Percentiles rank a stretch among this genome's conserved stretches.
These are phyloP conservation scores for Periophthalmus modestus DNA, from an alignment of 2,113 vertebrate genomes.

Conservation along the genomic window DNA sequence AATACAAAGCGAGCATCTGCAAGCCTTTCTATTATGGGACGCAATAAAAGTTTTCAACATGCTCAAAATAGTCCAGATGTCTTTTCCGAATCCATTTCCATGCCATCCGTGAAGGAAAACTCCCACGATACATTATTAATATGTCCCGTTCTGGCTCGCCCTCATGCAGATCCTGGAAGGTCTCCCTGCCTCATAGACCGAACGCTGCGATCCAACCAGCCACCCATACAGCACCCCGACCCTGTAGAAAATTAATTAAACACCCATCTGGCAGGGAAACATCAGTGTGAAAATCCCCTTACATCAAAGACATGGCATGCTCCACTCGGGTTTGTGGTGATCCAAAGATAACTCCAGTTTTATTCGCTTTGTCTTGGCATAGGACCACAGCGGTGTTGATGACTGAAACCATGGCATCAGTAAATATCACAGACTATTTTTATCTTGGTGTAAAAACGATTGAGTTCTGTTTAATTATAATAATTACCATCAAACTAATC, in stretches of 20 bases:
- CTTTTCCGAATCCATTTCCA: constrained; percentile 31
- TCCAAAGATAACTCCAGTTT: constrained; percentile 53
- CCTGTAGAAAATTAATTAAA: constrained; percentile 70
- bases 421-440: constrained; percentile 46
- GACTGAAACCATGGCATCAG: constrained; percentile 21
- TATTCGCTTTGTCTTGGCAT: constrained; percentile 32
- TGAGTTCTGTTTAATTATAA: constrained; percentile 49
- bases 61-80: constrained; percentile 16
- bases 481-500: constrained; percentile 46
- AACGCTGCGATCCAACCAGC: constrained; percentile 59
- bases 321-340: constrained; percentile 58
- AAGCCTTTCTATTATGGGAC: neutral
- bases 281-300: constrained; percentile 64
- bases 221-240: constrained; percentile 45
- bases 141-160: constrained; percentile 37
- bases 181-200: constrained; percentile 52
- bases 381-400: constrained; percentile 26
- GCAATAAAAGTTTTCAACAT: neutral
- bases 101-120: constrained; percentile 35
- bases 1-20: neutral
- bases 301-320: constrained; percentile 56
- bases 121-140: constrained; percentile 60
- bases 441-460: constrained; percentile 46
- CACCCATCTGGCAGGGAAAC: constrained; percentile 56
- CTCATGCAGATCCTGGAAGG: constrained; percentile 37